Evolutionary conservation across 2,113 vertebrate species (phyloP).

Genomic region (Serinus canaria): DNA sequence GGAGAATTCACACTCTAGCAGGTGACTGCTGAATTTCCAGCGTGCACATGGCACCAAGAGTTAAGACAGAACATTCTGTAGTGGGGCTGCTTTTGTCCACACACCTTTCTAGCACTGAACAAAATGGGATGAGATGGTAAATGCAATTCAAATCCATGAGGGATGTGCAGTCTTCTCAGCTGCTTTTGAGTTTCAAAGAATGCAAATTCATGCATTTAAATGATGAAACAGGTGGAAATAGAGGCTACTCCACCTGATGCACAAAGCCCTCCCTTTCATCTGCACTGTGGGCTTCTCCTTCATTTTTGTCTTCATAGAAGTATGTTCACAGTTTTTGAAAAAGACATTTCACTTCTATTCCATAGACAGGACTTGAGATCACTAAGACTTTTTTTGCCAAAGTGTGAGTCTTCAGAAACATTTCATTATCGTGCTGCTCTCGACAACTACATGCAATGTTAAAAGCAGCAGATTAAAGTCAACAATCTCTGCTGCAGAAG

Average conservation of each 20-base stretch:
- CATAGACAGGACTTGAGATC: not conserved
- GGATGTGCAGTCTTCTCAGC: not conserved
- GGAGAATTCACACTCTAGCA: not conserved
- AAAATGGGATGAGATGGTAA: not conserved
- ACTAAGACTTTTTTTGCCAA: not conserved
- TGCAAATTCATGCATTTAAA: not conserved
- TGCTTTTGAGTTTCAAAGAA: not conserved
- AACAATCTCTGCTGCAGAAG: conserved; percentile 43
- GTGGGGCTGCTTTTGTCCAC: not conserved
- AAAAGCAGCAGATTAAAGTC: conserved; percentile 64
- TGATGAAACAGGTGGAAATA: not conserved
- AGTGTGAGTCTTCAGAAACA: conserved; percentile 21
- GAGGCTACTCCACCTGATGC: not conserved
- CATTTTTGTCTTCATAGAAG: not conserved
- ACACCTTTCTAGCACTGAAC: not conserved
- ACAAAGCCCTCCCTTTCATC: not conserved
- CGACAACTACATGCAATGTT: conserved; percentile 39
- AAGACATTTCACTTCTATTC: not conserved
- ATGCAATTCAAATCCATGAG: not conserved
- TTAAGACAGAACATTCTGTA: not conserved
- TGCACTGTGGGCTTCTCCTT: not conserved
- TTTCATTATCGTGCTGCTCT: conserved; percentile 43
- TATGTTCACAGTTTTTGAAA: not conserved
- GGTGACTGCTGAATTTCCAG: not conserved
- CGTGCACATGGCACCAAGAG: not conserved